phyloP scores from a whole-genome alignment of 1,140 invertebrate species.

The Parasteatoda tepidariorum region DNA sequence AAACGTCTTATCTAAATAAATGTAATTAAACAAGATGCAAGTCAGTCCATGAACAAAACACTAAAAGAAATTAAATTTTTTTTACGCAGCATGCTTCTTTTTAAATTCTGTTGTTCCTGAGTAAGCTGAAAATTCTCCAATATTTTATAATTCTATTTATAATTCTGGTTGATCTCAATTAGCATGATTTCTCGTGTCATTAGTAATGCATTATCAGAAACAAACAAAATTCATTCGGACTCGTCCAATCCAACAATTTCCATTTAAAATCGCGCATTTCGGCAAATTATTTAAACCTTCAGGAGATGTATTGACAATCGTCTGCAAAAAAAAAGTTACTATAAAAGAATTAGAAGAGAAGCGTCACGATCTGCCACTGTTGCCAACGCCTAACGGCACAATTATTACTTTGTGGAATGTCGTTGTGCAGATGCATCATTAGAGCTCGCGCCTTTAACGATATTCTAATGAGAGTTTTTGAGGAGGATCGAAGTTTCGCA shows the following conservation, averaged over 20 bases:
- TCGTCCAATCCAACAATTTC: constrained; percentile 26
- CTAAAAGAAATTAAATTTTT: too few species aligned
- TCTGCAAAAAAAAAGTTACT: background rate
- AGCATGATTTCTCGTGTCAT: background rate
- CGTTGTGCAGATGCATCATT: constrained; percentile 49
- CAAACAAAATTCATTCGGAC: background rate
- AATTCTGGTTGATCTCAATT: too few species aligned
- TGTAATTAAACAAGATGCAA: too few species aligned
- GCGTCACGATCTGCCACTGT: constrained; percentile 1
- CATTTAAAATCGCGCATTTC: background rate
- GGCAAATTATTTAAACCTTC: background rate
- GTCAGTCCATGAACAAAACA: too few species aligned
- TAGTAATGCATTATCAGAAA: constrained; percentile 21
- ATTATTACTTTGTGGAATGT: constrained; percentile 39
- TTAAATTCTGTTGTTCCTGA: too few species aligned
- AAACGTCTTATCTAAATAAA: too few species aligned
- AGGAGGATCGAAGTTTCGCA: constrained; percentile 47
- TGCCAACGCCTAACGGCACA: constrained; percentile 48
- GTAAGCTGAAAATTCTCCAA: too few species aligned
- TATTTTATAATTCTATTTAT: too few species aligned
- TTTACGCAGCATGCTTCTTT: too few species aligned
- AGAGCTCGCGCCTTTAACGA: constrained; percentile 41
- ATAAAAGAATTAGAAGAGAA: background rate
- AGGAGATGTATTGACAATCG: background rate
- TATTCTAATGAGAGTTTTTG: constrained; percentile 58